Conservation (phyloP, 2,113 vertebrate species). For the Anarrhichthys ocellatus region DNA sequence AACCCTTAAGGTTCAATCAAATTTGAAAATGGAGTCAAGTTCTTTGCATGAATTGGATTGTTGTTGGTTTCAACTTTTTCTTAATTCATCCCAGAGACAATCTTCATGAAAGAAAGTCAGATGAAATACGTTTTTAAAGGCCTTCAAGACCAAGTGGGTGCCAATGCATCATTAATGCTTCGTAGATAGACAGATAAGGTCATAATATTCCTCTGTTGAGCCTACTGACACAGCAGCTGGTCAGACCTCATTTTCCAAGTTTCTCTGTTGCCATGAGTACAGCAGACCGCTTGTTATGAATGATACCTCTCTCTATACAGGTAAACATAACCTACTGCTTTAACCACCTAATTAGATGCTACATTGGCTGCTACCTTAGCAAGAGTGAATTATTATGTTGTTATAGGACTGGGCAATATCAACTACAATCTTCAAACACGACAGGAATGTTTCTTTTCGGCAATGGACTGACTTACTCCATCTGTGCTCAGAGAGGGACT, state of each 20-base stretch:
- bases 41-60: not conserved
- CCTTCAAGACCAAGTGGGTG: not conserved
- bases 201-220: constrained; percentile 17
- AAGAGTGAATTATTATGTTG: not conserved
- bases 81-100: not conserved
- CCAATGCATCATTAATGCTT: not conserved
- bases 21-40: not conserved
- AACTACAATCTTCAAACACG: not conserved
- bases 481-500: not conserved
- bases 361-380: not conserved
- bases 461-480: not conserved
- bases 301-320: constrained; percentile 5
- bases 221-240: constrained; percentile 30
- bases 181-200: constrained; percentile 12
- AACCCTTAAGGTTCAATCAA: not conserved
- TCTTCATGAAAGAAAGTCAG: not conserved
- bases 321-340: not conserved
- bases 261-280: constrained; percentile 65
- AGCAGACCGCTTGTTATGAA: constrained; percentile 32
- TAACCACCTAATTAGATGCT: not conserved
- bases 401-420: not conserved
- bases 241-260: constrained; percentile 40
- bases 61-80: not conserved
- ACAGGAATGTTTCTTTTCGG: not conserved
- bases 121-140: not conserved